Evolutionary conservation across 2,888 invertebrate genomes (phyloP).

Genomic region (Linyphia triangularis): DNA sequence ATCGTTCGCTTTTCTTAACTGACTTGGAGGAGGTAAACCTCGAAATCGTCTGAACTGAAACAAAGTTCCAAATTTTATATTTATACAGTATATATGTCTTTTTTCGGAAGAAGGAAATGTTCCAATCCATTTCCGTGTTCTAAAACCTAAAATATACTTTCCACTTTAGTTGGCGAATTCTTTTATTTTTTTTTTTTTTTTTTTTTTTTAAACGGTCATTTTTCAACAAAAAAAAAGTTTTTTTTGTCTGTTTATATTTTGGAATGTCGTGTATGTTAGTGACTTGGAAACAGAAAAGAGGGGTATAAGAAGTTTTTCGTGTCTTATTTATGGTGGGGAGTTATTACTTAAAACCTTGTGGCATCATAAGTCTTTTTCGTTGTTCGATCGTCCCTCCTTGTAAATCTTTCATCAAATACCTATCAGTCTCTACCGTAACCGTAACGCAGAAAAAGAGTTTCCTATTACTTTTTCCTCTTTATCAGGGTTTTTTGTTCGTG

Average conservation of each 20-base stretch:
- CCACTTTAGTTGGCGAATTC: too few species aligned
- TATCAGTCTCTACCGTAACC: constrained; percentile 31
- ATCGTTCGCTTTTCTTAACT: background rate
- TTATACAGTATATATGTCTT: background rate
- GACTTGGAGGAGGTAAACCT: background rate
- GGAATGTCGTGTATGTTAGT: background rate
- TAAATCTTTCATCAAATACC: constrained; percentile 72
- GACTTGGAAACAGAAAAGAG: background rate
- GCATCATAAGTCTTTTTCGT: constrained; percentile 56
- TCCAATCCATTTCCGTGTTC: constrained; percentile 56
- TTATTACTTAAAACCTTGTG: constrained; percentile 64
- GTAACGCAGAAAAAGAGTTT: background rate
- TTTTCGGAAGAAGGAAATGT: background rate
- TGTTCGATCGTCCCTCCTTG: background rate
- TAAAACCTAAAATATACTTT: constrained; percentile 43
- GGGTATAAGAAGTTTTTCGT: constrained; percentile 23
- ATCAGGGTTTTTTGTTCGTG: constrained; percentile 2
- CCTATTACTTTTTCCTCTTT: background rate
- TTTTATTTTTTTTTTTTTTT: too few species aligned
- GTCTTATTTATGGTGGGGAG: constrained; percentile 66
- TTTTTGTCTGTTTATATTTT: constrained; percentile 18
- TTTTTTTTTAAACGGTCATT: background rate
- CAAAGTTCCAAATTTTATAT: constrained; percentile 32
- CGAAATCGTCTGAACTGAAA: background rate
- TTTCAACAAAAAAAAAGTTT: constrained; percentile 1